Evolutionary conservation across 1,140 invertebrate genomes (phyloP).

Genomic region (Anoplolepis gracilipes): DNA sequence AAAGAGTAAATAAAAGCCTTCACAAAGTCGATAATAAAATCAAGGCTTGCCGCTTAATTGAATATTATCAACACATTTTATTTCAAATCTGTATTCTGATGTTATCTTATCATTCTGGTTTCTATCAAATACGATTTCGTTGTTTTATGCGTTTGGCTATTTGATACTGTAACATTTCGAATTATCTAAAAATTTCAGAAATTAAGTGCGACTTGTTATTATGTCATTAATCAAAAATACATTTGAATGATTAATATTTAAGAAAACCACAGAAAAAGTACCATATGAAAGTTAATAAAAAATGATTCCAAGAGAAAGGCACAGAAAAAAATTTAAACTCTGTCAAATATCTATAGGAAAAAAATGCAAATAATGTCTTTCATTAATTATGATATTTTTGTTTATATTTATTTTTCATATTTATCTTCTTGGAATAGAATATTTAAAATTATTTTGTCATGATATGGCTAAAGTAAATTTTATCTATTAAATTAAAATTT

Average conservation of each 20-base stretch:
- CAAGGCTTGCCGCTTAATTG: background rate
- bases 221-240: background rate
- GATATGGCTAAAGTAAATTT: background rate
- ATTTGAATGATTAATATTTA: background rate
- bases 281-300: background rate
- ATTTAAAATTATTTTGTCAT: slow-evolving; percentile 25
- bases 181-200: background rate
- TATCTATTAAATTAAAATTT: background rate
- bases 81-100: background rate
- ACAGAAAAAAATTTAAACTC: background rate
- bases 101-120: background rate
- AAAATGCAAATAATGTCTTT: background rate
- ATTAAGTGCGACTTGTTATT: background rate
- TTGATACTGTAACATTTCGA: background rate
- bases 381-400: background rate
- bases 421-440: background rate
- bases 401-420: background rate
- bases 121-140: background rate
- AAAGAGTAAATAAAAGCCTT: background rate
- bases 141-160: background rate
- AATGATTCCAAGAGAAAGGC: background rate
- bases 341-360: background rate
- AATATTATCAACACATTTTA: background rate
- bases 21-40: background rate
- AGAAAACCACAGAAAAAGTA: background rate